Evolutionary conservation across 2,888 invertebrate species (phyloP), one percentile per base, ranked within the genome.

Genomic region (Melanchra persicariae): DNA sequence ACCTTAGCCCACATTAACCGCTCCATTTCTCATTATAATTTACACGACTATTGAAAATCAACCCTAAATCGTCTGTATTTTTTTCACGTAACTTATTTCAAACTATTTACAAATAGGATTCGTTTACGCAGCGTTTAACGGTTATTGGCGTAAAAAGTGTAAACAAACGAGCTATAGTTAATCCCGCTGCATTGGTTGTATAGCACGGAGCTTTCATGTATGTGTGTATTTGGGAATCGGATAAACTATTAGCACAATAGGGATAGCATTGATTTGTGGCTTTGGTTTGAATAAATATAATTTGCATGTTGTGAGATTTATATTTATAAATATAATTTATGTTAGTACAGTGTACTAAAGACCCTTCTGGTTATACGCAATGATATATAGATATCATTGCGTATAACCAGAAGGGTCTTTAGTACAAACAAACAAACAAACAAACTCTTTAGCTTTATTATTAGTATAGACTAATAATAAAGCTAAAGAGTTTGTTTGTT

Each of bases 61-160:
- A n/a, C n/a, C n/a, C n/a, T n/a, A n/a, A n/a, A n/a, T n/a, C n/a
- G n/a, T n/a, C n/a, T n/a, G n/a, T n/a, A n/a, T n/a, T n/a, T n/a
- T n/a, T n/a, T n/a, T n/a, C n/a, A n/a, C n/a, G n/a, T n/a, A n/a
- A n/a, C n/a, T n/a, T n/a, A n/a, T n/a, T n/a, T n/a, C n/a, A n/a
- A n/a, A n/a, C n/a, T n/a, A n/a, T n/a, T n/a, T n/a, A n/a, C n/a
- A n/a, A 30, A 6, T 45, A 19, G 49, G 51, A 64, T 64, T 64
- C 12, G 9, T 47, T 58, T 61, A 67, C n/a, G 34, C n/a, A 43
- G 47, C 19, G 15, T 61, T 79, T 69, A 74, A 74, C 10, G 3
- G 24, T 62, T 40, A 69, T 51, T 62, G 80, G 40, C 43, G 58
- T 51, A 54, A 80, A 76, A 69, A 65, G 40, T 79, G 40, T 69